Conservation (phyloP, 2,113 vertebrate genomes). For the Nothocercus julius region DNA sequence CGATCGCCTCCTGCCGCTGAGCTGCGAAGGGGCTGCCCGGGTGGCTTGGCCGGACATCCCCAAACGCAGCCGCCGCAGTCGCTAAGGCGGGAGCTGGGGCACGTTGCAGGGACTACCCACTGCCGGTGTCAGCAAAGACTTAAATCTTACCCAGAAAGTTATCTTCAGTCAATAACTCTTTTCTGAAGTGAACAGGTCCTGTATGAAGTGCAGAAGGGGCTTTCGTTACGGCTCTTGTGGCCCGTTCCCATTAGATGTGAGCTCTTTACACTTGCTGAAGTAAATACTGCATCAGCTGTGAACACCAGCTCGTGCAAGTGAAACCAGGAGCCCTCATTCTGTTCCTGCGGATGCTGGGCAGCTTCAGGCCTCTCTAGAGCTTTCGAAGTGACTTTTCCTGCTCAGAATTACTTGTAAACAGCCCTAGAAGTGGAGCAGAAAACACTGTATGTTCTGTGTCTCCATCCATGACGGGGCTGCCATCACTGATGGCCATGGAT, state of each 20-base stretch:
- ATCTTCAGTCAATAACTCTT: background rate
- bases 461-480: background rate
- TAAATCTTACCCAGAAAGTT: background rate
- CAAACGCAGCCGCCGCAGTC: no score
- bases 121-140: background rate
- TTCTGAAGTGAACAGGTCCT: background rate
- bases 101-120: background rate
- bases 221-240: background rate
- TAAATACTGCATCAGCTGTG: background rate
- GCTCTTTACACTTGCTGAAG: background rate
- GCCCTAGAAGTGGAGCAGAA: rapidly evolving
- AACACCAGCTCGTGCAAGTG: rapidly evolving
- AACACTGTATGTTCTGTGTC: rapidly evolving
- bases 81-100: no score
- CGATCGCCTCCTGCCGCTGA: no score
- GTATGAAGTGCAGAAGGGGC: background rate
- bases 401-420: no score
- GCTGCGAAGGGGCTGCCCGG: no score
- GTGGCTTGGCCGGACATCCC: no score
- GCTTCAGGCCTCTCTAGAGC: background rate
- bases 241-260: background rate
- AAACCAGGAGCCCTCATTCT: background rate
- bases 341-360: background rate
- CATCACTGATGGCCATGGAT: no score
- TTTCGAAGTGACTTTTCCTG: background rate